Evolutionary conservation across 2,888 invertebrate genomes (phyloP).

Genomic region (Lasius platythorax): DNA sequence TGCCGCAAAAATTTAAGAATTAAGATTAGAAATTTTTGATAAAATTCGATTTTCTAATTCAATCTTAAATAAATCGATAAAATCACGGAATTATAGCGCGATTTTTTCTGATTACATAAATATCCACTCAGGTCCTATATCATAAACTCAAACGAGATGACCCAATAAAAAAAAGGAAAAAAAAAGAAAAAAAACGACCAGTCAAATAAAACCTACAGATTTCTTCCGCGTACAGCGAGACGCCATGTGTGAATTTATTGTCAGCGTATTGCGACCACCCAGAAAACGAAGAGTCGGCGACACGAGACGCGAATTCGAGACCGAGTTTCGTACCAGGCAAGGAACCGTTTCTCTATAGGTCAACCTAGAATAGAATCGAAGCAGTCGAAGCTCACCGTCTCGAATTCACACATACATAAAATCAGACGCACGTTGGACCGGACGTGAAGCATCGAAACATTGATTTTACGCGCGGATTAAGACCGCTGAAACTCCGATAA

Average conservation of each 20-base stretch:
- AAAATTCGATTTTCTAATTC: neutral
- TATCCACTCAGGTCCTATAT: neutral
- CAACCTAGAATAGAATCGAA: constrained; percentile 78
- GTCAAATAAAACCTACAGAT: constrained; percentile 25
- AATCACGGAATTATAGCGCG: neutral
- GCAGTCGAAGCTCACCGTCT: constrained; percentile 62
- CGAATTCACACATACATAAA: neutral
- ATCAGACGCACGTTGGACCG: neutral
- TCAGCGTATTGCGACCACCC: constrained; percentile 73
- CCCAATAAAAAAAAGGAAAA: neutral
- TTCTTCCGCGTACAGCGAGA: constrained; percentile 66
- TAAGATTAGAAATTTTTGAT: neutral
- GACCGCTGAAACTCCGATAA: neutral
- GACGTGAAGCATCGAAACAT: neutral
- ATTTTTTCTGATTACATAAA: too few relatives aligned
- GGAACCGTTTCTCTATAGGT: constrained; percentile 78
- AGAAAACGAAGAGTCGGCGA: constrained; percentile 66
- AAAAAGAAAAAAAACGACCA: constrained; percentile 30
- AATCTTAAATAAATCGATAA: neutral
- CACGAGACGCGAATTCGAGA: constrained; percentile 53
- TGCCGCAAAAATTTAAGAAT: neutral
- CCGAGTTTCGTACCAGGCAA: constrained; percentile 71
- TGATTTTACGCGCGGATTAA: neutral
- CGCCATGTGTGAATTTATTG: constrained; percentile 71
- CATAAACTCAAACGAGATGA: neutral